These are phyloP conservation scores for Drosophila paranaensis DNA, from an alignment of 2,888 invertebrate genomes.

Conservation along the genomic window DNA sequence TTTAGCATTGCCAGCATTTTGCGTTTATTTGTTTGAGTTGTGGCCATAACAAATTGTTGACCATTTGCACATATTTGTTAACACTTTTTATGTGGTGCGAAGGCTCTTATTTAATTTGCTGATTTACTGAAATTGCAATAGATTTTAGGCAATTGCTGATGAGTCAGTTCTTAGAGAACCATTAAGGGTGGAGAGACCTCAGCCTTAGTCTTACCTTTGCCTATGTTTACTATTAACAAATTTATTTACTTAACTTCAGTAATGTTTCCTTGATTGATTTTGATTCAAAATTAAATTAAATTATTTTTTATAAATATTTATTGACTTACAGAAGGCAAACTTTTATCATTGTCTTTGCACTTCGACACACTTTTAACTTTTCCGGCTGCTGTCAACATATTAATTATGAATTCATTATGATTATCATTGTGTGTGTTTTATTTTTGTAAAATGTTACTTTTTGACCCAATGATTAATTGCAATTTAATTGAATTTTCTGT, in stretches of 20 bases:
- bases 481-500: conserved; percentile 48
- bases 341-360: neutral
- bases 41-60: conserved; percentile 24
- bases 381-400: conserved; percentile 4
- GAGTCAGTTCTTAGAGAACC: neutral
- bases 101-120: neutral
- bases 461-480: conserved; percentile 51
- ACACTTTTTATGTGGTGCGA: neutral
- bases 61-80: conserved; percentile 10
- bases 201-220: neutral
- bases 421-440: neutral
- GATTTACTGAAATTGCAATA: neutral
- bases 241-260: neutral
- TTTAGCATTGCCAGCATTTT: conserved; percentile 16
- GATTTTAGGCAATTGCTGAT: neutral
- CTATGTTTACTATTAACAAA: too few species aligned
- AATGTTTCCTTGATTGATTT: neutral
- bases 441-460: conserved; percentile 12
- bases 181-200: neutral
- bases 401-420: conserved; percentile 27
- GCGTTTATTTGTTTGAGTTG: conserved; percentile 25
- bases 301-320: too few species aligned
- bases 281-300: neutral
- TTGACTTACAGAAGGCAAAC: neutral
- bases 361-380: neutral